A percentile compares a stretch with the other conserved stretches of the same genome.
Conservation (phyloP, 64 coral and sea anemone genomes). For the Montipora efflorescens region DNA sequence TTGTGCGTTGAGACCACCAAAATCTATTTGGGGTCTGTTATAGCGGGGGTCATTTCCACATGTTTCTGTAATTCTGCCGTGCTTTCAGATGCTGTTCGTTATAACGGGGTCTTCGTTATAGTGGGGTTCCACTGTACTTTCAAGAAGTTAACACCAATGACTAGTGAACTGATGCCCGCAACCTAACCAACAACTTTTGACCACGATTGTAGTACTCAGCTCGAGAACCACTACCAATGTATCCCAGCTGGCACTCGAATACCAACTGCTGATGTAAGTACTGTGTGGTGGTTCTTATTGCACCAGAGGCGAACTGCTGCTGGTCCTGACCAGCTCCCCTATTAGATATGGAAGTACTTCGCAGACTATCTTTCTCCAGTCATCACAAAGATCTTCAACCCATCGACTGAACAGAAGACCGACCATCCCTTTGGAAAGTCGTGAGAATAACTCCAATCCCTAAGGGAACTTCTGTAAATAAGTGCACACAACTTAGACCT, state of each 20-base stretch:
- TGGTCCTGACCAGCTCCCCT: slow-evolving; percentile 58
- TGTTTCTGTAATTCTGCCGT: no score
- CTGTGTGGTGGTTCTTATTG: slow-evolving; percentile 6
- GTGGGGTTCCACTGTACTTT: neutral
- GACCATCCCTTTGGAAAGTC: slow-evolving; percentile 18
- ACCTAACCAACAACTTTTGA: no score
- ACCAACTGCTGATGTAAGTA: slow-evolving; percentile 20
- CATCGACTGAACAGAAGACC: neutral
- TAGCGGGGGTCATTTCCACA: no score
- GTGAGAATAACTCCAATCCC: slow-evolving; percentile 19
- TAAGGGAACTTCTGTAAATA: neutral
- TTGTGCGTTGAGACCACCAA: no score
- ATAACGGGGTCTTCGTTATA: no score
- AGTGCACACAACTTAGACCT: slow-evolving; percentile 18
- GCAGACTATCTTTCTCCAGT: slow-evolving; percentile 49
- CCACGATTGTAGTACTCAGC: no score
- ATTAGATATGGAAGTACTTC: slow-evolving; percentile 50
- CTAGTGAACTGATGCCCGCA: no score
- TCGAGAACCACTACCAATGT: no score
- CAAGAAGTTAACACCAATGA: neutral
- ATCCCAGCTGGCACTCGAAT: slow-evolving; percentile 1
- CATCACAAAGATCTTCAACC: slow-evolving; percentile 26
- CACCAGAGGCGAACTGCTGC: slow-evolving; percentile 43
- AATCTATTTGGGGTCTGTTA: no score
- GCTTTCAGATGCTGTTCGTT: no score